phyloP scores from a whole-genome alignment of 2,888 invertebrate genomes.

The Galerucella nymphaeae region DNA sequence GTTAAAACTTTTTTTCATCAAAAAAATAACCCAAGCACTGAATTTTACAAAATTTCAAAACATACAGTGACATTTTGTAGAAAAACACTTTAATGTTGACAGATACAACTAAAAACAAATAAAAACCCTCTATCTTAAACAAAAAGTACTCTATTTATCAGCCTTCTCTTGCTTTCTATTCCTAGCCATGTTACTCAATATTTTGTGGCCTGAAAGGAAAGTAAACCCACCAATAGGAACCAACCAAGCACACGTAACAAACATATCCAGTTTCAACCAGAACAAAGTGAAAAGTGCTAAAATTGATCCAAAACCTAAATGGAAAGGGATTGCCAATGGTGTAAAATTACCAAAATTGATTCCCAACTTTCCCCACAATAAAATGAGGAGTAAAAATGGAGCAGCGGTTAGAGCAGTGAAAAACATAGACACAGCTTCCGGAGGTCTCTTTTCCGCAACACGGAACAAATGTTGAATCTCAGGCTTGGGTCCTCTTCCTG shows the following conservation, averaged over 20 bases:
- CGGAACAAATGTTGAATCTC: constrained; percentile 88
- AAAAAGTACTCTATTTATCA: constrained; percentile 39
- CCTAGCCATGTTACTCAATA: constrained; percentile 83
- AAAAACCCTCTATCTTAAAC: constrained; percentile 15
- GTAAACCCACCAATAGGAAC: constrained; percentile 87
- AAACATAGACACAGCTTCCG: constrained; percentile 86
- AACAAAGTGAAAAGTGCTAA: constrained; percentile 89
- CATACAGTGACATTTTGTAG: neutral
- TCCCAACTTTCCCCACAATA: constrained; percentile 88
- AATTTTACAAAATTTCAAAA: no score
- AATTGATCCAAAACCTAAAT: constrained; percentile 87
- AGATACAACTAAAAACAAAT: constrained; percentile 11
- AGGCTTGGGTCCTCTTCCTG: constrained; percentile 67
- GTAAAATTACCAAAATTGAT: constrained; percentile 89
- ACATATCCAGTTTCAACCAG: constrained; percentile 96
- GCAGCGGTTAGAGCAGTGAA: constrained; percentile 87
- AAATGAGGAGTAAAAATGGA: constrained; percentile 84
- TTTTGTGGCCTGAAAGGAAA: constrained; percentile 92
- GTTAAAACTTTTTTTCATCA: neutral
- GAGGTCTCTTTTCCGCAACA: constrained; percentile 90
- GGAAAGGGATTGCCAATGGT: constrained; percentile 88
- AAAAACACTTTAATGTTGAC: constrained; percentile 5
- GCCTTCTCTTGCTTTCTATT: constrained; percentile 50
- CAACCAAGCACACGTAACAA: constrained; percentile 91
- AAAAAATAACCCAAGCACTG: neutral